Base-by-base conservation (phyloP, 2,113 vertebrate genomes). In the Corydoras sp. region DNA sequence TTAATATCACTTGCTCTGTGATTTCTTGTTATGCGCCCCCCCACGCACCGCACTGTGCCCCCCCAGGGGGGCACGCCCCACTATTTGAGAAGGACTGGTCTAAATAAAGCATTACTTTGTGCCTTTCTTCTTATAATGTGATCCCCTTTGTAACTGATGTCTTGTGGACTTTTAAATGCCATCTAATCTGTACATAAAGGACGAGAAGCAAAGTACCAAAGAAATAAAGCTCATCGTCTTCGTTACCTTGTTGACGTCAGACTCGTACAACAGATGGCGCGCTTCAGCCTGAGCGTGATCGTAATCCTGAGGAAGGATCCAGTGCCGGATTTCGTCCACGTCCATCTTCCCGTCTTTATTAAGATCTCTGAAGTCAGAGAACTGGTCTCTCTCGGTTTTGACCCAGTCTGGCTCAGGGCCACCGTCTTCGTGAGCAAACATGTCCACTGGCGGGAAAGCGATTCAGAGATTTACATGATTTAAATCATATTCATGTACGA, bases 261-360 rank as follows among this genome's bases (percentile, higher is more conserved):
- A 98, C 83, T 99, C 95, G 0, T 97, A 93, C 12, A 99, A 90
- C 66, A 99, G 89, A 75, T 99, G 97, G 72, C 94, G 88, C 69
- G 97, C 97, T 85, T 99, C 97, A 0, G 97, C 95, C 74, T 94
- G 91, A 0, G 96, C 97, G 0, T 99, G 95, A 82, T 99, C 97
- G 0, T 99, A 99, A 81, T 98, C 95, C 30, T 97, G 92, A 1
- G 97, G 97, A 70, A 99, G 93, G 80, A 98, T 98, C 97, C 97
- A 99, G 72, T 95, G 94, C 50, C 90, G 92, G 81, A 99, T 97
- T 83, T 99, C 97, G 0, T 96, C 93, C 81, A 85, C 85, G 81
- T 98, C 96, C 93, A 99, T 92, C 79, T 95, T 96, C 6, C 97
- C 97, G 0, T 98, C 95, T 82, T 98, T 98, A 87, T 98, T 96